These are phyloP conservation scores for Galaxea fascicularis DNA, from an alignment of 92 coral and sea anemone genomes.

Conservation along the genomic window DNA sequence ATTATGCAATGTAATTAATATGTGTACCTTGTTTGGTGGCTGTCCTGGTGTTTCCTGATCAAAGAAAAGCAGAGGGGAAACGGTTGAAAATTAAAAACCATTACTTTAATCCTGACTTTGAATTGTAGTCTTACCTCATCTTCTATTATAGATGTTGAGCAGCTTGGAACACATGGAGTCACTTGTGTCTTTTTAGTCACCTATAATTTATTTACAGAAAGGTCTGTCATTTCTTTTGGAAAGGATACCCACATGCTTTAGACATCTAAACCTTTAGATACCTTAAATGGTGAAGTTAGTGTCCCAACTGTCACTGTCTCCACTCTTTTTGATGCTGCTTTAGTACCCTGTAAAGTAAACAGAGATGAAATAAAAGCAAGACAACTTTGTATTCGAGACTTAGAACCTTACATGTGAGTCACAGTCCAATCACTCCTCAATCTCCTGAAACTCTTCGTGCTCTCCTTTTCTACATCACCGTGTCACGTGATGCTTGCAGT, in stretches of 20 bases:
- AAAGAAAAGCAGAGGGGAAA: neutral
- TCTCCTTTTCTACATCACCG: too few species aligned
- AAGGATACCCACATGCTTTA: neutral
- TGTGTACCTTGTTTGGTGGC: neutral
- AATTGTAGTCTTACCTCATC: neutral
- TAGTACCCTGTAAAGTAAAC: neutral
- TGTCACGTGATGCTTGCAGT: too few species aligned
- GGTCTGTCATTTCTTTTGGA: neutral
- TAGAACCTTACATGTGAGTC: too few species aligned
- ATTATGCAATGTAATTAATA: neutral
- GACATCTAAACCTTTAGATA: neutral
- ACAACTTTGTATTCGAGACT: too few species aligned
- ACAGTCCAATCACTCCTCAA: too few species aligned
- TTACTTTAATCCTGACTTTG: neutral
- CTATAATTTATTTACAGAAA: neutral
- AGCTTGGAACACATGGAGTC: too few species aligned
- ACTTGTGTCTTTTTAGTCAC: too few species aligned
- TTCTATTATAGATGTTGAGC: neutral
- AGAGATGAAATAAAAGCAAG: too few species aligned
- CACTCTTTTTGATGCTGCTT: conserved; percentile 4
- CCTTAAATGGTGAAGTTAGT: neutral
- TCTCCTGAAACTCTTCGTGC: too few species aligned
- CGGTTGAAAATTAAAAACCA: neutral
- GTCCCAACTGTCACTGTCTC: neutral
- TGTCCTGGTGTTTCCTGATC: conserved; percentile 6